These are phyloP conservation scores for Zaprionus lineosus DNA, from an alignment of 2,888 invertebrate genomes.

Conservation along the genomic window DNA sequence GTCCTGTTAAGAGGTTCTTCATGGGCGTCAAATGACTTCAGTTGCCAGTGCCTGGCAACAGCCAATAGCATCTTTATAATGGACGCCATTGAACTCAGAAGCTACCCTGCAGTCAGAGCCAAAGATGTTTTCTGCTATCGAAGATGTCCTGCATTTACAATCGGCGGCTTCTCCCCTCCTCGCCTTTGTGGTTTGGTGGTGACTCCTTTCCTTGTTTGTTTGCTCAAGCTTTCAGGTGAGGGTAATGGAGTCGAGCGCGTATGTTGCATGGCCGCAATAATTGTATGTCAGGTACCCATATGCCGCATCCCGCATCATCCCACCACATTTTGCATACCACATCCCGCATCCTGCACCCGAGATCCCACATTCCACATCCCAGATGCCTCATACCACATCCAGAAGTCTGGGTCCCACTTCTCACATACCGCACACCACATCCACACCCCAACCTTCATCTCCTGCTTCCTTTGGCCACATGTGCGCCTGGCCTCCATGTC, in stretches of 20 bases:
- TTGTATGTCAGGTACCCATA: slow-evolving; percentile 11
- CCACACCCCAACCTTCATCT: slow-evolving; percentile 6
- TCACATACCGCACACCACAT: neutral
- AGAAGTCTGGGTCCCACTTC: neutral
- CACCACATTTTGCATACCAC: neutral
- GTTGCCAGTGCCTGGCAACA: too few species aligned
- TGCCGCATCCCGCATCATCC: neutral
- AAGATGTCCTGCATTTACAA: too few species aligned
- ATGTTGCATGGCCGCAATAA: slow-evolving; percentile 27
- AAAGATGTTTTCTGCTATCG: too few species aligned
- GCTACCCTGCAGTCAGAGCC: too few species aligned
- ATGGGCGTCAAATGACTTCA: too few species aligned
- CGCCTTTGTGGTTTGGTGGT: too few species aligned
- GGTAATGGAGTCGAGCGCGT: slow-evolving; percentile 2
- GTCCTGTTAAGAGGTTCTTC: too few species aligned
- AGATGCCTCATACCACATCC: neutral
- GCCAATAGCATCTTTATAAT: too few species aligned
- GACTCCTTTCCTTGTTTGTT: too few species aligned
- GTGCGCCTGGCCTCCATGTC: slow-evolving; percentile 34
- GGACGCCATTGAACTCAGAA: too few species aligned
- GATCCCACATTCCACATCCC: neutral
- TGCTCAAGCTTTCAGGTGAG: too few species aligned
- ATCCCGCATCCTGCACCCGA: neutral
- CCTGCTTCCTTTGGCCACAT: slow-evolving; percentile 24
- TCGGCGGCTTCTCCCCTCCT: too few species aligned